Evolutionary conservation across 2,888 invertebrate species (phyloP), one percentile per base, ranked within the genome.

Genomic region (Lapara coniferarum): DNA sequence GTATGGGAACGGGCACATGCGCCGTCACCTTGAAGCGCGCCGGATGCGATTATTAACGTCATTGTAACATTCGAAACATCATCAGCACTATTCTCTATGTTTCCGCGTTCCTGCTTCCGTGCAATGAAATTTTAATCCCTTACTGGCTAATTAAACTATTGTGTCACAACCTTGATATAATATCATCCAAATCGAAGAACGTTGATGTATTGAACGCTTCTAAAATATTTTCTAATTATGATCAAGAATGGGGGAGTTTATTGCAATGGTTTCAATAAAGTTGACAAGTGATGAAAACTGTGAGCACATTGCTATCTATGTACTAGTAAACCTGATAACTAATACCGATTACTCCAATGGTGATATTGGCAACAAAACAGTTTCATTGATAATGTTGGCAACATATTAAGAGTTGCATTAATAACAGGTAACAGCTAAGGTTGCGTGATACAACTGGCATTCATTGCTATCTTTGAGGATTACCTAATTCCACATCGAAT

Each of bases 1-100:
- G 63, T 63, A 46, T 63, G 63, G 63, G 63, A 63, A 49, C 49
- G 14, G 30, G 19, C 13, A 63, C 63, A 10, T 13, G 14, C 25
- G 19, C 56, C 25, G 30, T 63, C 63, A 63, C 63, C 63, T 63
- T 63, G 63, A 63, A 46, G 16, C 49, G 19, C 63, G 13, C 19
- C 63, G 63, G 63, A 63, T 63, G 63, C 46, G 19, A 63, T 63
- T 63, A 63, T 63, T 12, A 19, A 19, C 63, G 63, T 63, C 63
- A 63, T 63, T 63, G 63, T 63, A 13, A 19, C 19, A 13, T 63
- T 63, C 16, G 63, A 49, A 49, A 63, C 63, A 19, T 63, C 46
- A 46, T 49, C 63, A 46, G 13, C 63, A 49, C 49, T 46, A 46
- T 63, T 59, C 10, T 19, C 10, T 55, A 16, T 30, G 44, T 46